Conservation (phyloP, 1,140 invertebrate genomes). For the Anastrepha ludens region DNA sequence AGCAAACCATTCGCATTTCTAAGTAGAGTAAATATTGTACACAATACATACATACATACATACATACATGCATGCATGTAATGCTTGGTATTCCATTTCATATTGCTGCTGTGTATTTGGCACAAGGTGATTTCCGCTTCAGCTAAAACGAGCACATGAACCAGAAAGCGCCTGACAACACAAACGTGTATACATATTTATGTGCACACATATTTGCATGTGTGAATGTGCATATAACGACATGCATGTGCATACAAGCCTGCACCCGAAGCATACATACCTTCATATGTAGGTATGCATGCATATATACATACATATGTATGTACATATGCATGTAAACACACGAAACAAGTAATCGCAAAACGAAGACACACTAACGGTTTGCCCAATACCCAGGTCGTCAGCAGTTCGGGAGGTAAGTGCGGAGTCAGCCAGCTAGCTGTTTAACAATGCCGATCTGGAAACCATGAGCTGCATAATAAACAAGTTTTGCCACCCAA, state of each 20-base stretch:
- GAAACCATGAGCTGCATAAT: neutral
- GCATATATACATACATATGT: neutral
- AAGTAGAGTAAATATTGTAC: too few relatives aligned
- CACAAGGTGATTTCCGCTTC: slow-evolving; percentile 69
- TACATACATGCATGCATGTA: neutral
- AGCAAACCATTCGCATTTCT: neutral
- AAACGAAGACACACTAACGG: too few relatives aligned
- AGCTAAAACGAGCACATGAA: slow-evolving; percentile 31
- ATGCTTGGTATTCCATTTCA: neutral
- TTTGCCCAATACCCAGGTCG: too few relatives aligned
- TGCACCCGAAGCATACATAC: too few relatives aligned
- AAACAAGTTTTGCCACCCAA: neutral
- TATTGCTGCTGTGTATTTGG: slow-evolving; percentile 60
- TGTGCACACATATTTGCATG: neutral
- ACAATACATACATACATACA: neutral
- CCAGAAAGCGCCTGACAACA: slow-evolving; percentile 35
- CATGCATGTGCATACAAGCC: too few relatives aligned
- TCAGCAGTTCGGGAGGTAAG: too few relatives aligned
- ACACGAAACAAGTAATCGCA: too few relatives aligned
- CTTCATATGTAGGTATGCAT: neutral
- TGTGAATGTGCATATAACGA: neutral
- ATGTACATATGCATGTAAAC: too few relatives aligned
- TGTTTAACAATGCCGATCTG: neutral
- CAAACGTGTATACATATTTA: neutral
- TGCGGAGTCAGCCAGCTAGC: neutral